Conservation (phyloP, 2,888 invertebrate genomes). For the Cheilosia vulpina region DNA sequence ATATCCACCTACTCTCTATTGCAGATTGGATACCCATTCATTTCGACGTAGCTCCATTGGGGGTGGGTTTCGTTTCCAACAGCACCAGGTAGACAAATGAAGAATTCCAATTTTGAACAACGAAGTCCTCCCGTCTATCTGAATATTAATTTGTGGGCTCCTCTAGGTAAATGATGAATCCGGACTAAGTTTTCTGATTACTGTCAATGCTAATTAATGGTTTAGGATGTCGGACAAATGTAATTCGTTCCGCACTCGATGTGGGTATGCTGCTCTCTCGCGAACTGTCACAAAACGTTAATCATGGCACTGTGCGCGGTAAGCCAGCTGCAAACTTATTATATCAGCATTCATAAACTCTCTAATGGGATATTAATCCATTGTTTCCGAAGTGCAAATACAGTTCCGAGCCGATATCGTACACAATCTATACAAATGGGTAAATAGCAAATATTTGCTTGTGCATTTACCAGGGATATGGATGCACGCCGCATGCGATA, state of each 20-base stretch:
- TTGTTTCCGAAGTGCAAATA: conserved; percentile 49
- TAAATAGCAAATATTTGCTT: conserved; percentile 54
- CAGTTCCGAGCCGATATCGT: conserved; percentile 35
- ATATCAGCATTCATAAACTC: conserved; percentile 53
- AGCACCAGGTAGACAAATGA: conserved; percentile 43
- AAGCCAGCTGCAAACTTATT: conserved; percentile 18
- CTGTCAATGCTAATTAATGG: conserved; percentile 74
- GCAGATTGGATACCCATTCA: conserved; percentile 20
- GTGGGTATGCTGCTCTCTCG: neutral
- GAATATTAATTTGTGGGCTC: conserved; percentile 68
- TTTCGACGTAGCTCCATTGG: neutral
- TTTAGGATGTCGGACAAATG: conserved; percentile 44
- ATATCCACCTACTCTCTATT: conserved; percentile 48
- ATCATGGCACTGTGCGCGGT: conserved; percentile 15
- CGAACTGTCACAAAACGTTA: conserved; percentile 70
- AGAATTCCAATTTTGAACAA: conserved; percentile 68
- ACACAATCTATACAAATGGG: conserved; percentile 31
- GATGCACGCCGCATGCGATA: conserved; percentile 37
- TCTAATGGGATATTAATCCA: conserved; percentile 68
- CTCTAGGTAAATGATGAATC: conserved; percentile 55
- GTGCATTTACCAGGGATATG: conserved; percentile 37
- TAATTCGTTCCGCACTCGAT: conserved; percentile 9
- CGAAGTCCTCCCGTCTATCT: conserved; percentile 45
- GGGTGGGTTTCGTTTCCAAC: conserved; percentile 29
- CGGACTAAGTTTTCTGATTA: conserved; percentile 74